Evolutionary conservation across 2,113 vertebrate species (phyloP).

Genomic region (Fukomys damarensis): DNA sequence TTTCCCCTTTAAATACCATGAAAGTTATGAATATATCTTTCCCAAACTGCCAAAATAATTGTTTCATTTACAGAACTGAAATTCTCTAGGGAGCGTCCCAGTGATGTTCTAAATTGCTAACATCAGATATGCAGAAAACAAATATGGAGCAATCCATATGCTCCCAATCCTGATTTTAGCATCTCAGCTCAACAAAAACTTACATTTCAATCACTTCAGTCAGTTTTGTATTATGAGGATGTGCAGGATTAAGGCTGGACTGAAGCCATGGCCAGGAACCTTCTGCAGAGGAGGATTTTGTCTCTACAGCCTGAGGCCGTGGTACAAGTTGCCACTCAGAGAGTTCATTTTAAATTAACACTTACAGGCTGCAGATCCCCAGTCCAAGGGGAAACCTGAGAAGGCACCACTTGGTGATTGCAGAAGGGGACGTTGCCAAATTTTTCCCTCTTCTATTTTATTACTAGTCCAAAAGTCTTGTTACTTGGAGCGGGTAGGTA

Average conservation of each 20-base stretch:
- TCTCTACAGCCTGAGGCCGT: conserved; percentile 8
- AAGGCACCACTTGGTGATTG: conserved; percentile 54
- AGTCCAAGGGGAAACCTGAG: conserved; percentile 65
- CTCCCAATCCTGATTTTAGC: conserved; percentile 78
- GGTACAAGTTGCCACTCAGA: background rate
- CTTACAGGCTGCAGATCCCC: background rate
- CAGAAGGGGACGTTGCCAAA: conserved; percentile 71
- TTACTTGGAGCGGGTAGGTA: background rate
- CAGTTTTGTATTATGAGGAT: conserved; percentile 40
- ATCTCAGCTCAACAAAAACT: conserved; percentile 72
- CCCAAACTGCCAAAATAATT: conserved; percentile 83
- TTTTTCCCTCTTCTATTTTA: conserved; percentile 49
- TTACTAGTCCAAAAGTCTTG: conserved; percentile 44
- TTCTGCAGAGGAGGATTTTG: conserved; percentile 45
- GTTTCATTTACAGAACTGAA: conserved; percentile 82
- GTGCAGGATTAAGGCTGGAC: conserved; percentile 59
- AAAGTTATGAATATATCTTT: conserved; percentile 82
- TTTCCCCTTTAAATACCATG: conserved; percentile 82
- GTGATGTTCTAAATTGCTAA: conserved; percentile 79
- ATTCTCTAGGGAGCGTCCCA: conserved; percentile 78
- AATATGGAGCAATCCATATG: conserved; percentile 78
- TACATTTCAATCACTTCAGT: conserved; percentile 74
- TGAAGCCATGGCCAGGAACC: background rate
- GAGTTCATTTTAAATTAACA: conserved; percentile 60
- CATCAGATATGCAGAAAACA: conserved; percentile 82